A percentile compares a stretch with the other conserved stretches of the same genome.
Evolutionary conservation across 2,113 vertebrate species (phyloP).

Genomic region (Nannospalax galili): DNA sequence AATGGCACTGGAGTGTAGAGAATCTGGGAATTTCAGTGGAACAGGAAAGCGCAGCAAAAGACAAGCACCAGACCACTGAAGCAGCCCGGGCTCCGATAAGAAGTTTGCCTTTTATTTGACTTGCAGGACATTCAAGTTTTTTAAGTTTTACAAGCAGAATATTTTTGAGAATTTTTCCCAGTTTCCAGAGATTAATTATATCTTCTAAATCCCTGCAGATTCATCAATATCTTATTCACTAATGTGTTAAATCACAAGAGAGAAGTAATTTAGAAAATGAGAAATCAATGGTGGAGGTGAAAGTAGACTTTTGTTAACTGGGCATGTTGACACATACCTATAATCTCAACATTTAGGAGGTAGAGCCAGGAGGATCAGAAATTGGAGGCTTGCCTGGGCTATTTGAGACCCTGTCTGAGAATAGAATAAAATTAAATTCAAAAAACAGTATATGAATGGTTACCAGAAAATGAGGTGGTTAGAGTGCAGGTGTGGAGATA

Average conservation of each 20-base stretch:
- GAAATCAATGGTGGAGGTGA: slow-evolving; percentile 38
- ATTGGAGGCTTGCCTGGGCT: background rate
- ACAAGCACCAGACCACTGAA: background rate
- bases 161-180: slow-evolving; percentile 42
- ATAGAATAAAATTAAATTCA: too few relatives aligned
- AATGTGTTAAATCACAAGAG: slow-evolving; percentile 66
- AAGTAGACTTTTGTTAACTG: background rate
- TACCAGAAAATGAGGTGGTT: background rate
- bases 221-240: slow-evolving; percentile 61
- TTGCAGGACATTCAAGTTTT: slow-evolving; percentile 19
- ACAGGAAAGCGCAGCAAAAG: background rate
- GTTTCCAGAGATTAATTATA: slow-evolving; percentile 71
- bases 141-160: background rate
- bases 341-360: background rate
- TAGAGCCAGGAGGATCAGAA: background rate
- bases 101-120: slow-evolving; percentile 8
- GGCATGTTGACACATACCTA: background rate
- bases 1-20: background rate
- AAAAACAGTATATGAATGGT: background rate
- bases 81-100: background rate
- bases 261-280: slow-evolving; percentile 63
- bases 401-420: background rate
- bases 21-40: background rate
- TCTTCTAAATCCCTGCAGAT: slow-evolving; percentile 51
- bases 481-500: background rate